A percentile compares a stretch with the other conserved stretches of the same genome.
phyloP scores from a whole-genome alignment of 1,140 invertebrate genomes.

The Bacillus rossius region DNA sequence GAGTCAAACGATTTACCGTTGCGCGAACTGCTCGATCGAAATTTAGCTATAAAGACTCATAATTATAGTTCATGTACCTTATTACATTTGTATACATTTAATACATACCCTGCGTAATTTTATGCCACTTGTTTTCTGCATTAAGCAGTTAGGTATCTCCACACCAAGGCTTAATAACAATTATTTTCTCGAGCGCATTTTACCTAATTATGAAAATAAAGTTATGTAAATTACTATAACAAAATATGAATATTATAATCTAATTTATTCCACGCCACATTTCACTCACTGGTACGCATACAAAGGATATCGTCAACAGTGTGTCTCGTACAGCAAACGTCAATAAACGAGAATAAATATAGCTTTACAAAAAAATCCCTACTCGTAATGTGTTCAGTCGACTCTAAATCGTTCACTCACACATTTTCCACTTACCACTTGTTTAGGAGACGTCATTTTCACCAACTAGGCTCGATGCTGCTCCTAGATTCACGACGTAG shows the following conservation, averaged over 20 bases:
- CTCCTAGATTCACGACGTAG: background rate
- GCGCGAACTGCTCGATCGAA: too few relatives aligned
- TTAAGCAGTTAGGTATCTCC: too few relatives aligned
- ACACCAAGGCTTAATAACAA: too few relatives aligned
- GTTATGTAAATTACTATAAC: too few relatives aligned
- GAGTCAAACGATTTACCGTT: too few relatives aligned
- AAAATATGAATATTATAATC: background rate
- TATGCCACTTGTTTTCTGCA: too few relatives aligned
- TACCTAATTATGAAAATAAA: too few relatives aligned
- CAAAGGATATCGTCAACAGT: background rate
- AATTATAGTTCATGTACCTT: too few relatives aligned
- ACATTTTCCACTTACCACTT: slow-evolving; percentile 6
- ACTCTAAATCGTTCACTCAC: background rate
- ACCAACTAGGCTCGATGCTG: background rate
- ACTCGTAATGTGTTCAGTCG: background rate
- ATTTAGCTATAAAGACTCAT: too few relatives aligned
- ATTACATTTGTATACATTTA: too few relatives aligned
- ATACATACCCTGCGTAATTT: too few relatives aligned
- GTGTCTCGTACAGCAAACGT: background rate
- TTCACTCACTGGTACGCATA: background rate
- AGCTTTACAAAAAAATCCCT: background rate
- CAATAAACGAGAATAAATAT: background rate
- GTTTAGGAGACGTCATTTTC: slow-evolving; percentile 7
- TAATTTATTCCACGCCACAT: background rate
- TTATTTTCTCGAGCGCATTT: too few relatives aligned